Percentiles rank a stretch among this genome's conserved stretches.
These are phyloP conservation scores for Pyrrhia umbra DNA, from an alignment of 2,888 invertebrate species.

Conservation along the genomic window DNA sequence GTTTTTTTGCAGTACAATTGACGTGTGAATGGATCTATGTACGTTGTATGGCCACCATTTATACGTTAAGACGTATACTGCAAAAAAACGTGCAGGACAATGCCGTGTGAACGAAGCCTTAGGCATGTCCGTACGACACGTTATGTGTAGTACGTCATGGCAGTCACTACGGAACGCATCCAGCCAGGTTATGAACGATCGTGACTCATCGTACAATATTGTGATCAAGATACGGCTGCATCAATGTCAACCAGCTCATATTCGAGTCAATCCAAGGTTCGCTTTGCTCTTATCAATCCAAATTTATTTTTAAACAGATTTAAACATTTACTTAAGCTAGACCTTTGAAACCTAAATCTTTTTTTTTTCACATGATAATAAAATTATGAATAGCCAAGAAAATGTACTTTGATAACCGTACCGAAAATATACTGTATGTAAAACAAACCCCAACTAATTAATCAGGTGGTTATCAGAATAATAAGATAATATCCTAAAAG, in stretches of 20 bases:
- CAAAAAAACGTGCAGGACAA: too few species aligned
- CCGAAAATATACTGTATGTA: background rate
- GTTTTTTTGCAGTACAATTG: too few species aligned
- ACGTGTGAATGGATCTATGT: too few species aligned
- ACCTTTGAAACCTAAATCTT: too few species aligned
- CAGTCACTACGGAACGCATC: slow-evolving; percentile 36
- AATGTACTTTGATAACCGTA: too few species aligned
- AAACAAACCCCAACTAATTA: slow-evolving; percentile 11
- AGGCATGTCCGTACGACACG: slow-evolving; percentile 43
- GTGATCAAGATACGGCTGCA: slow-evolving; percentile 64
- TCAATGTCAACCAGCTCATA: slow-evolving; percentile 76
- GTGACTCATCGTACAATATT: slow-evolving; percentile 66
- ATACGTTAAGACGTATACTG: too few species aligned
- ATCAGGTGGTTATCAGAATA: slow-evolving; percentile 38
- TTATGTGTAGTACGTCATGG: slow-evolving; percentile 43
- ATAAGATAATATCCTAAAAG: slow-evolving; percentile 39
- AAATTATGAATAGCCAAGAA: too few species aligned
- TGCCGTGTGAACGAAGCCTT: too few species aligned
- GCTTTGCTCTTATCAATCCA: slow-evolving; percentile 13
- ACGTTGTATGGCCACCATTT: too few species aligned
- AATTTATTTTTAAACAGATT: too few species aligned
- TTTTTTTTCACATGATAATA: too few species aligned
- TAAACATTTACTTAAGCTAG: too few species aligned
- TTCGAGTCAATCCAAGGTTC: slow-evolving; percentile 50
- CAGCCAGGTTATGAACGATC: slow-evolving; percentile 21